Evolutionary conservation across 2,113 vertebrate genomes (phyloP).

Genomic region (Ciconia boyciana): DNA sequence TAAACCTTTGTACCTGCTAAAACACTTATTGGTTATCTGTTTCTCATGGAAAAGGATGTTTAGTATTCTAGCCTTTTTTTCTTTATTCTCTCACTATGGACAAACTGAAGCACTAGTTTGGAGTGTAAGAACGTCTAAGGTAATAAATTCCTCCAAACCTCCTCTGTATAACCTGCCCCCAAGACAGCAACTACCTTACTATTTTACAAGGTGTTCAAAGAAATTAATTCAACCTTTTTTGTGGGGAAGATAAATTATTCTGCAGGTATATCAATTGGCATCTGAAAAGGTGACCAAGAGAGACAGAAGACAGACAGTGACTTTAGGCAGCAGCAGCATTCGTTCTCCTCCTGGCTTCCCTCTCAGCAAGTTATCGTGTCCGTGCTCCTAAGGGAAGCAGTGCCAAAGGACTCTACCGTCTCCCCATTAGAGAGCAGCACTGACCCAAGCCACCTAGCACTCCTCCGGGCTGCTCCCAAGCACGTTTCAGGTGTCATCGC

Average conservation of each 20-base stretch:
- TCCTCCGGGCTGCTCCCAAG: background rate
- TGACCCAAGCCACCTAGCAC: rapidly evolving
- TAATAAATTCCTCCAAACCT: background rate
- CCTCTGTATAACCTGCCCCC: background rate
- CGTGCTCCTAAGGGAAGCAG: background rate
- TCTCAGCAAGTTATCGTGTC: background rate
- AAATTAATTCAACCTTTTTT: background rate
- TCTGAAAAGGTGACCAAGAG: background rate
- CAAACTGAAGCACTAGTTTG: background rate
- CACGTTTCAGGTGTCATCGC: rapidly evolving
- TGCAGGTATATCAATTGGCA: background rate
- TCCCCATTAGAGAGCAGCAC: background rate
- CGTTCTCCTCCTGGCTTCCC: background rate
- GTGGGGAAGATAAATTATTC: background rate
- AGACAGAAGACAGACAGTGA: background rate
- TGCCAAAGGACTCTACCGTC: background rate
- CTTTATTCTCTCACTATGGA: background rate
- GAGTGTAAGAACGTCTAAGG: background rate
- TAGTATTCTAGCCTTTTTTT: background rate
- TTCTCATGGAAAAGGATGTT: background rate
- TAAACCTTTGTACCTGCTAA: background rate
- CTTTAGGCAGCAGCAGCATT: background rate
- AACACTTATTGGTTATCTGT: background rate
- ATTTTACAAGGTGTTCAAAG: background rate
- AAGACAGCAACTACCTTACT: background rate